Evolutionary conservation across 2,113 vertebrate genomes (phyloP).

Genomic region (Proteles cristata): DNA sequence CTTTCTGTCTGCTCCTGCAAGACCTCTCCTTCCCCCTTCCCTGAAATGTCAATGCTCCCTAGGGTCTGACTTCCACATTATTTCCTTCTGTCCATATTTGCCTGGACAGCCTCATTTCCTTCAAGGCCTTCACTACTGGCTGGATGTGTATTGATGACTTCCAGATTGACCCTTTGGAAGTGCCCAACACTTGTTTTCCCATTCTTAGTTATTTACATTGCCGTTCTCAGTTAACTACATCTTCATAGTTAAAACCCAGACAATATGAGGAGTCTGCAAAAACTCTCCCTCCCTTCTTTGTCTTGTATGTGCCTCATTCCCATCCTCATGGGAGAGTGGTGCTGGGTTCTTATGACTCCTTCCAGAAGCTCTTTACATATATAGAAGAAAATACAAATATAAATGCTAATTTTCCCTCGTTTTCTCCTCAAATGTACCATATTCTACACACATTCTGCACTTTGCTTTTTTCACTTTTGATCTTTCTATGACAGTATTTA

Average conservation of each 20-base stretch:
- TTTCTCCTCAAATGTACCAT: neutral
- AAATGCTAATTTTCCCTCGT: neutral
- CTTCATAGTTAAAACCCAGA: neutral
- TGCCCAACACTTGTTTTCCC: neutral
- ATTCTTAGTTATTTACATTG: neutral
- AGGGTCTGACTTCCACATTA: neutral
- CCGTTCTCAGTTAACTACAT: neutral
- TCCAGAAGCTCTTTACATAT: neutral
- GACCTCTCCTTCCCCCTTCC: accelerated
- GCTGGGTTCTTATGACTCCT: neutral
- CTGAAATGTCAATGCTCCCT: neutral
- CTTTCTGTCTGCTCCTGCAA: neutral
- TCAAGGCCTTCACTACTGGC: neutral
- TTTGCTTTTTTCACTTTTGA: neutral
- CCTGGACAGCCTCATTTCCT: neutral
- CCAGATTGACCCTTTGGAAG: neutral
- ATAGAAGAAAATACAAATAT: neutral
- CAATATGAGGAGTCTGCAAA: neutral
- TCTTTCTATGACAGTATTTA: neutral
- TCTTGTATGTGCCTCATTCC: neutral
- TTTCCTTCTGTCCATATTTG: neutral
- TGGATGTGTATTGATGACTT: neutral
- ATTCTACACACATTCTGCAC: neutral
- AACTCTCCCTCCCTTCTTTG: neutral
- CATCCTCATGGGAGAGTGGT: neutral